phyloP scores from a whole-genome alignment of 2,113 vertebrate species.

The Microcebus lehilahytsara region DNA sequence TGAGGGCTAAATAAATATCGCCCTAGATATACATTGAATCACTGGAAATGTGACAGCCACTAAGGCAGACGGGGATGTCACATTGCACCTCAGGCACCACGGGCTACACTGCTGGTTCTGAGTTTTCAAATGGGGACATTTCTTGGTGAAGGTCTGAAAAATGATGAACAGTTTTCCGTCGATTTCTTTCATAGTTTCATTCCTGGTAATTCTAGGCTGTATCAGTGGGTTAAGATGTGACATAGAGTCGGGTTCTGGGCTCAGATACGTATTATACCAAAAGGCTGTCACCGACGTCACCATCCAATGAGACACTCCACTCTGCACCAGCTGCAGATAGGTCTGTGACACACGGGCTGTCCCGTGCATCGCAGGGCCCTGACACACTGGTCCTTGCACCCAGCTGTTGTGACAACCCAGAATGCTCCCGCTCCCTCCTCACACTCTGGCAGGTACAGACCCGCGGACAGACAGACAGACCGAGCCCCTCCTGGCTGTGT shows the following conservation, averaged over 20 bases:
- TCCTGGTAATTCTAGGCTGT: neutral
- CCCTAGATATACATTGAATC: neutral
- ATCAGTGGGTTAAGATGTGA: neutral
- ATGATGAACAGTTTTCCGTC: neutral
- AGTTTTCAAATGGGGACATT: neutral
- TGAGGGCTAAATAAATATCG: neutral
- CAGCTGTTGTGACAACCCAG: neutral
- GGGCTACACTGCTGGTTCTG: neutral
- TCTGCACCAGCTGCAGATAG: neutral
- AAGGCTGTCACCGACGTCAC: neutral
- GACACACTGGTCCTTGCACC: neutral
- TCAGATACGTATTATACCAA: neutral
- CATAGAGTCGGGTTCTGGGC: neutral
- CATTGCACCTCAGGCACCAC: neutral
- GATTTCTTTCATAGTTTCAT: neutral
- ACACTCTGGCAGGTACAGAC: neutral
- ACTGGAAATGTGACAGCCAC: neutral
- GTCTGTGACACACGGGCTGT: neutral
- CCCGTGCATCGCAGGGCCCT: rapidly evolving
- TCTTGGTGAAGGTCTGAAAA: neutral
- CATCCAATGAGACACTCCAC: rapidly evolving
- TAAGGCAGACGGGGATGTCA: neutral
- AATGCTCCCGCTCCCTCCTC: neutral
- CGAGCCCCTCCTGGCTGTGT: rapidly evolving
- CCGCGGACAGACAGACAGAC: neutral